Evolutionary conservation across 2,888 invertebrate genomes (phyloP).

Genomic region (Vannuccia rotundouncinata): DNA sequence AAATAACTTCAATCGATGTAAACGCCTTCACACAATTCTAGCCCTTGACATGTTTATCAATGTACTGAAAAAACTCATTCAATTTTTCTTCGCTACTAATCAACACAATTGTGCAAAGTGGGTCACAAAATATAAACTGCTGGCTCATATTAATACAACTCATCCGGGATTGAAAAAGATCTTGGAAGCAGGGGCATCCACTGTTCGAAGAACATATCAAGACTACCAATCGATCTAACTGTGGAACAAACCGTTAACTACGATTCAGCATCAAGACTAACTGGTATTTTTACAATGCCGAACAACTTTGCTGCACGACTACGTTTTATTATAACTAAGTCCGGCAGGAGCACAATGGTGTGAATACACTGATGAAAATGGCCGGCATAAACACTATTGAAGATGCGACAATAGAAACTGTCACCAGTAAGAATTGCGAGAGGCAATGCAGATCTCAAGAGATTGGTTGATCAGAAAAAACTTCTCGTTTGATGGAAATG

Average conservation of each 20-base stretch:
- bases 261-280: constrained; percentile 40
- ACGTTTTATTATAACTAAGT: constrained; percentile 37
- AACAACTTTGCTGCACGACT: constrained; percentile 35
- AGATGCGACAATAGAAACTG: constrained; percentile 29
- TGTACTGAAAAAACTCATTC: constrained; percentile 35
- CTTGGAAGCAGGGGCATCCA: too few relatives aligned
- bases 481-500: neutral
- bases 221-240: too few relatives aligned
- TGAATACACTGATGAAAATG: neutral
- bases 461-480: constrained; percentile 36
- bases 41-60: constrained; percentile 38
- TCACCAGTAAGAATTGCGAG: constrained; percentile 28
- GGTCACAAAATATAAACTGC: constrained; percentile 42
- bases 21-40: constrained; percentile 41
- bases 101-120: constrained; percentile 41
- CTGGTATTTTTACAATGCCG: constrained; percentile 37
- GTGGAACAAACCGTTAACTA: constrained; percentile 40
- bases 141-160: too few relatives aligned
- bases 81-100: constrained; percentile 42
- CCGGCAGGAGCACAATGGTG: neutral
- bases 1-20: constrained; percentile 42
- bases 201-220: too few relatives aligned
- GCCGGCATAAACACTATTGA: constrained; percentile 33
- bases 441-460: constrained; percentile 36
- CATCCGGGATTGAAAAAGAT: too few relatives aligned